Evolutionary conservation across 2,113 vertebrate genomes (phyloP), one percentile per base, ranked within the genome.

Genomic region (Eublepharis macularius): DNA sequence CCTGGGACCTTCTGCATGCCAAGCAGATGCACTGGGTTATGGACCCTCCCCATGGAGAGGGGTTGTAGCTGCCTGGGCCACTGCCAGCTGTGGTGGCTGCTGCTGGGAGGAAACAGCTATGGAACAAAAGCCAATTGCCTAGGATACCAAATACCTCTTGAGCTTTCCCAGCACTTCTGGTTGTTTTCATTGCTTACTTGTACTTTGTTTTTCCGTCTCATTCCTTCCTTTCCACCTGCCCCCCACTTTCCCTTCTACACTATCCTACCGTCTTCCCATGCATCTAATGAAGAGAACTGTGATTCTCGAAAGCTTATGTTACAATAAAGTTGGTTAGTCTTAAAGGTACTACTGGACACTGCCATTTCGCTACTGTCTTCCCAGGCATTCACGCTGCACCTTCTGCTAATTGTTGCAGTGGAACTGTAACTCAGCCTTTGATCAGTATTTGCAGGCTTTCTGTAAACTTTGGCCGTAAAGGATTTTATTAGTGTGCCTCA

Each of bases 401-500:
- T 80, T 65, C 86, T 90, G 29, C 89, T 70, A 83, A 88, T 88
- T 65, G 45, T 73, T 76, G 84, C 91, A 73, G 1, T 0, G 80
- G 84, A 90, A 91, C 92, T 90, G 91, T 81, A 93, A 91, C 92
- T 85, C 10, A 2, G 78, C 86, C 90, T 49, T 91, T 83, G 94
- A 85, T 90, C 89, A 45, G 89, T 72, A 84, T 90, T 91, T 84
- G 72, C 1, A 77, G 94, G 91, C 90, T 94, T 73, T 83, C 65
- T 7, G 88, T 89, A 93, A 94, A 88, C 92, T 95, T 60, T 0
- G 90, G 89, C 84, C 91, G 90, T 75, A 81, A 92, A 93, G 94
- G 93, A 34, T 94, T 95, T 92, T 95, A 88, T 91, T 88, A 94
- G 91, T 86, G 81, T 90, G 93, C 91, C 93, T 92, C 91, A 76